These are phyloP conservation scores for Lithobates sylvaticus DNA, from an alignment of 2,797 vertebrate species.

Conservation along the genomic window DNA sequence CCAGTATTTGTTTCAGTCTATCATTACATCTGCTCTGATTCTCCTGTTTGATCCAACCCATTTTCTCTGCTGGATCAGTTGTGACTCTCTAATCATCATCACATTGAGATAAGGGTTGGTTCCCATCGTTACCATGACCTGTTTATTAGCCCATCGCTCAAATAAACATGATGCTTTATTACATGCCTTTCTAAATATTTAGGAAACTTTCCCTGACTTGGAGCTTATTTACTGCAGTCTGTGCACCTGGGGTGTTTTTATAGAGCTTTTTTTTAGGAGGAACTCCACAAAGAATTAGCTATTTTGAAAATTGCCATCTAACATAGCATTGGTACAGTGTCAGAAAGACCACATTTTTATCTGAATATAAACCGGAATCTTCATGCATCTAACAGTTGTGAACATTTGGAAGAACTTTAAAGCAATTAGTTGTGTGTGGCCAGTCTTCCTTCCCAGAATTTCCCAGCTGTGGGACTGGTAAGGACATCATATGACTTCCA, in stretches of 20 bases:
- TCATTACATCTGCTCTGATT: slow-evolving; percentile 32
- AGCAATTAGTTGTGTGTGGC: no score
- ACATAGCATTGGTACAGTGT: no score
- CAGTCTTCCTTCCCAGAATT: no score
- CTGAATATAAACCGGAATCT: no score
- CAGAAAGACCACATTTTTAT: no score
- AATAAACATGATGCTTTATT: neutral
- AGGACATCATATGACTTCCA: no score
- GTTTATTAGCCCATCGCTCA: slow-evolving; percentile 37
- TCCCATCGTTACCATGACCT: slow-evolving; percentile 11
- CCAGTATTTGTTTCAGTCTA: slow-evolving; percentile 13
- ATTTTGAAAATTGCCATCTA: no score
- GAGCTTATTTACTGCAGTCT: slow-evolving; percentile 4
- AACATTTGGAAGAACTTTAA: no score
- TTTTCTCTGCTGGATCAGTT: neutral
- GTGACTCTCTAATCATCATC: neutral
- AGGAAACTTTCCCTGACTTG: neutral
- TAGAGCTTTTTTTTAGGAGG: neutral
- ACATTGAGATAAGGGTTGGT: slow-evolving; percentile 17
- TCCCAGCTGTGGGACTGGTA: no score
- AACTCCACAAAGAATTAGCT: neutral
- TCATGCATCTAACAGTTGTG: no score
- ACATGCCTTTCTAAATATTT: slow-evolving; percentile 11
- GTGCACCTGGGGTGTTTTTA: neutral
- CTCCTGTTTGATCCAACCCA: slow-evolving; percentile 22